Base-by-base conservation (phyloP, 2,888 invertebrate species). In the Pilophorus perplexus region DNA sequence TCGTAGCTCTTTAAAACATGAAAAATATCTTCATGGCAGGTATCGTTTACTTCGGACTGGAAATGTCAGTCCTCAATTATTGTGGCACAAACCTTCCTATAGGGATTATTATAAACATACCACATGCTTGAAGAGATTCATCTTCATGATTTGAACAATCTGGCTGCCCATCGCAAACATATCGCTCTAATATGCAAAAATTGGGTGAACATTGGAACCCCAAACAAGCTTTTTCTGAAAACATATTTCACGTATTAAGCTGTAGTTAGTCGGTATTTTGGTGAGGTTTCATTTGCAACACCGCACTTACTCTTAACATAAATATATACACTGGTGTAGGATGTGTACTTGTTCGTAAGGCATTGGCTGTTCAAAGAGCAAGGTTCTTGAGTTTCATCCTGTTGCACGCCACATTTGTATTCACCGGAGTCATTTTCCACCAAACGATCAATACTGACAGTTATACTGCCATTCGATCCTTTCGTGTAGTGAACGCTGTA, bases 271-370 rank as follows among this genome's bases (percentile, higher is more conserved):
- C n/a, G n/a, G n/a, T n/a, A n/a, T n/a, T n/a, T n/a, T n/a, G n/a
- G n/a, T n/a, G n/a, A n/a, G n/a, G n/a, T n/a, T n/a, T n/a, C n/a
- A n/a, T n/a, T n/a, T n/a, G n/a, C n/a, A n/a, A n/a, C n/a, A n/a
- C n/a, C n/a, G n/a, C n/a, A 42, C 46, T 14, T 46, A 46, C 46
- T 46, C 25, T 46, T 46, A 12, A 46, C 46, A 12, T 46, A 46
- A 18, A 46, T 12, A 23, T 23, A 25, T 22, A 46, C 23, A n/a
- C 23, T 46, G 22, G 6, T 25, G n/a, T 3, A 23, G 2, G 46
- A 23, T 22, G n/a, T 46, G 46, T 46, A 46, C n/a, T 14, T 46
- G 14, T 23, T 12, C n/a, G 12, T 46, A 4, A 2, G 12, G 14
- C 46, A 46, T 10, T n/a, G 3, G 1, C 23, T 14, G 25, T 22